Evolutionary conservation across 2,888 invertebrate species (phyloP).

Genomic region (Phytoseiulus persimilis): DNA sequence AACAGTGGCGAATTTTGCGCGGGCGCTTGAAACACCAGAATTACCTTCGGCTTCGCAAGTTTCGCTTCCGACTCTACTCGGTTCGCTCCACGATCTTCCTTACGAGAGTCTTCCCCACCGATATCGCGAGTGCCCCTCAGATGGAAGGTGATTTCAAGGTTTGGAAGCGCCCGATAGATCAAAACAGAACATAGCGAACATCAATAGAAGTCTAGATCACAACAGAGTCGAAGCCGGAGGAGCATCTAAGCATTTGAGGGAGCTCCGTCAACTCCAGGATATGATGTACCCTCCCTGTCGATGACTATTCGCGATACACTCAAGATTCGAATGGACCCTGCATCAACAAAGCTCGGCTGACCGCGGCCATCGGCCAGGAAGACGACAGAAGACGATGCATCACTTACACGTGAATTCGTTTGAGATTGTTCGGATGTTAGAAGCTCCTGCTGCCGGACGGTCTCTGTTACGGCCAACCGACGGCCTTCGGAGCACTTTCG

Average conservation of each 20-base stretch:
- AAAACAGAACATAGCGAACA: too few relatives aligned
- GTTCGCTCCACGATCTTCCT: not conserved
- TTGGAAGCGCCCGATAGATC: too few relatives aligned
- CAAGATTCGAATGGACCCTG: not conserved
- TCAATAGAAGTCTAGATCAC: too few relatives aligned
- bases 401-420: not conserved
- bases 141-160: too few relatives aligned
- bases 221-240: too few relatives aligned
- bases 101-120: not conserved
- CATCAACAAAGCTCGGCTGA: not conserved
- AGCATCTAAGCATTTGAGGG: not conserved
- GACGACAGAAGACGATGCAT: not conserved
- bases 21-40: not conserved
- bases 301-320: not conserved
- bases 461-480: not conserved
- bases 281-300: not conserved
- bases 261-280: not conserved
- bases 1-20: not conserved
- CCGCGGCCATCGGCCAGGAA: not conserved
- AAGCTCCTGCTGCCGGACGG: not conserved
- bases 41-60: not conserved
- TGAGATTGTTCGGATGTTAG: not conserved
- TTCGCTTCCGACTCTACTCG: not conserved
- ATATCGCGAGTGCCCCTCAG: too few relatives aligned
- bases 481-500: not conserved